Percentiles rank a stretch among this genome's conserved stretches.
Evolutionary conservation across 2,797 vertebrate species (phyloP).

Genomic region (Galago senegalensis): DNA sequence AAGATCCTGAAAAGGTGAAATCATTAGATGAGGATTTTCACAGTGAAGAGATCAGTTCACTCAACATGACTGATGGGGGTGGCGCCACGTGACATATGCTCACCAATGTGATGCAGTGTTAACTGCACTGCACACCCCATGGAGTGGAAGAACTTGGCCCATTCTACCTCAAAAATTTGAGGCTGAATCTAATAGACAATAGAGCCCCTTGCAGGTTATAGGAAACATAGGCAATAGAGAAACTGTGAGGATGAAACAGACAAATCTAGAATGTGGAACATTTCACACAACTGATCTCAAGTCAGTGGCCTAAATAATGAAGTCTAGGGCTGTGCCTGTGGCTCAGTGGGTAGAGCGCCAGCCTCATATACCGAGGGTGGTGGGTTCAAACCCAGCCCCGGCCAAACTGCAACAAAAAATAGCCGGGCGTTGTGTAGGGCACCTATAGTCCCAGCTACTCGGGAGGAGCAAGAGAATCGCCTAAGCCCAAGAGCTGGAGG

Average conservation of each 20-base stretch:
- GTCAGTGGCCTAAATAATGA: background rate
- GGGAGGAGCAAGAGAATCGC: too few species aligned
- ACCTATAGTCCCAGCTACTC: too few species aligned
- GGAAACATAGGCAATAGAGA: background rate
- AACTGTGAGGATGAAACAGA: background rate
- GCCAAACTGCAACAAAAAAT: too few species aligned
- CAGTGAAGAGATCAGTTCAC: background rate
- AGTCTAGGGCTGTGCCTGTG: background rate
- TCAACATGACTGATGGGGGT: background rate
- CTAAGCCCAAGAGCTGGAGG: too few species aligned
- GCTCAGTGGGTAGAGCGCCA: too few species aligned
- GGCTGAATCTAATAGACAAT: background rate
- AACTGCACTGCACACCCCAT: background rate
- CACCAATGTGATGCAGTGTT: accelerated
- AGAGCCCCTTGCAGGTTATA: background rate
- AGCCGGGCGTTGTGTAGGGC: too few species aligned
- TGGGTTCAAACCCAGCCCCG: too few species aligned
- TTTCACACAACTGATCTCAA: background rate
- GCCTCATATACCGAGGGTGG: too few species aligned
- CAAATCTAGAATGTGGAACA: background rate
- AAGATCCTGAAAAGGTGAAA: background rate
- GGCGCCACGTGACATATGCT: background rate
- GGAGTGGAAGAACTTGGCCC: background rate
- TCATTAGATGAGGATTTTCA: background rate
- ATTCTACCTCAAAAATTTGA: background rate